Evolutionary conservation across 2,888 invertebrate genomes (phyloP), one percentile per base, ranked within the genome.

Genomic region (Lithodes maja): DNA sequence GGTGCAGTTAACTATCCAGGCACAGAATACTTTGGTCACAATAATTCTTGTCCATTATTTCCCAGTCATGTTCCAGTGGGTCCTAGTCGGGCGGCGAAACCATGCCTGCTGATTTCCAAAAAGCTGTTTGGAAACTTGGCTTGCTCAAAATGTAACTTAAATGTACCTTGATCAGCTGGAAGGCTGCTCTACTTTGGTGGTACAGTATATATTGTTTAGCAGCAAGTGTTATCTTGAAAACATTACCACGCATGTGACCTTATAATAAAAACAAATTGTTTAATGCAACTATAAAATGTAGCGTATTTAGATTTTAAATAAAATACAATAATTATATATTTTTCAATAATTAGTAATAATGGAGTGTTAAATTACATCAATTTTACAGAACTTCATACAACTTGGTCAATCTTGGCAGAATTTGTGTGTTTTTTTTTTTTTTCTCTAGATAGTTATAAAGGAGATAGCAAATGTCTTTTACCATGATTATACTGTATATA

Each of bases 401-500:
- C 7, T 74, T 74, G 7, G 74, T 74, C 74, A 74, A 74, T 74
- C 74, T 74, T 74, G 74, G 17, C 74, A n/a, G 74, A 74, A 1
- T 74, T 74, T 33, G 33, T 33, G 33, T 33, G 0, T 33, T 33
- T 33, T 33, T 33, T 33, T 33, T 33, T 33, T 33, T n/a, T 74
- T 74, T 7, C 74, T 74, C 74, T 74, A 74, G 74, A 74, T 74
- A 74, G 74, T 0, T 74, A 74, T 74, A 74, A 74, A 74, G 74
- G 74, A 74, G 74, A 74, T 74, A 74, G 17, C 74, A 3, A 74
- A n/a, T 74, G 74, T 0, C 68, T 3, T 74, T 74, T 74, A 74
- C 74, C 74, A 74, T 74, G n/a, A 74, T 74, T 74, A n/a, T 74
- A 74, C n/a, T 74, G 3, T 74, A 74, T n/a, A 74, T 15, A 74